Base-by-base conservation (phyloP, 2,888 invertebrate genomes). In the Oligia fasciuncula region DNA sequence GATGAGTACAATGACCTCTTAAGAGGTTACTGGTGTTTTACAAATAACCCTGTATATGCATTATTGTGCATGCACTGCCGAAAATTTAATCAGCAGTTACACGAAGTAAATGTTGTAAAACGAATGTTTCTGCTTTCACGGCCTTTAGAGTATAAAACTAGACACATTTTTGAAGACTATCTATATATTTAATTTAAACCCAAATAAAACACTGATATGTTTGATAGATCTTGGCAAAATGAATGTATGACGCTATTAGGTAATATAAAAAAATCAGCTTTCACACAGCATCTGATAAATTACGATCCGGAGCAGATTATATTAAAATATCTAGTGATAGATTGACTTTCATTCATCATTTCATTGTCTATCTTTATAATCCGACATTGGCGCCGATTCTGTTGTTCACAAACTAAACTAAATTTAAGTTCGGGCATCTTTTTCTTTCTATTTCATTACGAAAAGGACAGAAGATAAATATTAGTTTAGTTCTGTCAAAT, bases 241-340 rank as follows among this genome's bases (percentile, higher is more conserved):
- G 17, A 74, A 62, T 63, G 5, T 46, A 46, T 35, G 46, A 35
- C 23, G 2, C 51, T 76, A 51, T 65, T 35, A n/a, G n/a, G n/a
- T n/a, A 65, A 72, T 35, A 68, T 46, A 70, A 40, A 70, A 54
- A 63, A 73, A 60, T 29, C 35, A 43, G 67, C 83, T 85, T 83
- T 85, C 75, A 71, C 81, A 63, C 13, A 65, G 46, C 46, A n/a
- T 73, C 29, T 70, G 19, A 65, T 70, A 54, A 70, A 70, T 73
- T 65, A 54, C 60, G 43, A 60, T 69, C 29, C 29, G 29, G n/a
- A 72, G 19, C 43, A 66, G 60, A 73, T 51, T 63, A 77, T 60
- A 66, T 63, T 79, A 69, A 46, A 71, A 80, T 69, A 43, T 63
- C 13, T n/a, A 51, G 19, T 65, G n/a, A 62, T 66, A 23, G 0